Evolutionary conservation across 2,797 vertebrate species (phyloP), one percentile per base, ranked within the genome.

Genomic region (Sylvilagus floridanus): DNA sequence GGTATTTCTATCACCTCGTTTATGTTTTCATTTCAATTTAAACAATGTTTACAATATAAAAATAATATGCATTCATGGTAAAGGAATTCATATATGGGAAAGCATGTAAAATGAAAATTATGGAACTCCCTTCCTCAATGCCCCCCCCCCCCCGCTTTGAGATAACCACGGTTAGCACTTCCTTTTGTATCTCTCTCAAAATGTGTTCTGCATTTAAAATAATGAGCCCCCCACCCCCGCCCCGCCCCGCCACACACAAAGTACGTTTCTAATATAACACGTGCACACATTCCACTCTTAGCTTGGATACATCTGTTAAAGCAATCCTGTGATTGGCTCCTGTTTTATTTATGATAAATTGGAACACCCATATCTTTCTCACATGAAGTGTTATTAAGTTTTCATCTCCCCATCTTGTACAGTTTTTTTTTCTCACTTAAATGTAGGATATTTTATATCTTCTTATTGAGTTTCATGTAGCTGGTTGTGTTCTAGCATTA

Each of bases 301-400:
- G 92, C 85, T 92, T 65, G 54, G 89, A 32, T 96, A 35, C 68
- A 95, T 95, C 90, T 97, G 92, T 84, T 73, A 91, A 91, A 93
- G 42, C 75, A 79, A 71, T 52, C 86, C 84, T 84, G 47, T 69
- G 76, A 96, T 92, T 96, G 95, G 95, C 92, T 97, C 77, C 50
- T 95, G 93, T 96, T 97, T 95, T 97, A 95, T 97, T 97, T 97
- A 97, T 95, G 95, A 96, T 94, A 92, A 96, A 93, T 92, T 97
- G 88, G 85, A 96, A 81, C 84, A 93, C 84, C 32, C 90, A 87
- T 92, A 91, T 97, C 66, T 96, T 96, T 96, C 95, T 14, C 96
- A 95, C 95, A 96, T 94, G 95, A 95, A 96, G 96, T 96, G 95
- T 94, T 96, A 94, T 96, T 96, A 97, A 92, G 92, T 96, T 97